Evolutionary conservation across 2,888 invertebrate species (phyloP), one percentile per base, ranked within the genome.

Genomic region (Tyria jacobaeae): DNA sequence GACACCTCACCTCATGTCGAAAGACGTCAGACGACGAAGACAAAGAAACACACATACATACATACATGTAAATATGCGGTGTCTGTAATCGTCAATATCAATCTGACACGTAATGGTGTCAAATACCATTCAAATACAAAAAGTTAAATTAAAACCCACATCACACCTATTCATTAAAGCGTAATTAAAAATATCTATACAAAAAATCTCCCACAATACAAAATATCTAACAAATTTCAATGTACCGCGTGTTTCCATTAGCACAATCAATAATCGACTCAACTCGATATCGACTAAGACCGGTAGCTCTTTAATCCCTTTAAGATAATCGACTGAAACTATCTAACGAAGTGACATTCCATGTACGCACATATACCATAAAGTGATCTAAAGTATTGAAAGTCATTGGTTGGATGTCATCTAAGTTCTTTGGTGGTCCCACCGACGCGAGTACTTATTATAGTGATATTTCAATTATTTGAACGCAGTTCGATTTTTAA

Each of bases 271-370:
- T 75, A 77, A 75, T 75, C 75, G 69, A 65, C 61, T 75, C 75
- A 75, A 75, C 47, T 72, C 67, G 58, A 60, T 58, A 70, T 73
- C 63, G 62, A 58, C 62, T 67, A 89, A 89, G 86, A 90, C 90
- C 88, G 87, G 90, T 90, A 90, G 89, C 89, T 70, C 76, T 79
- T 64, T 84, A 85, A 87, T 86, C 85, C 87, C 82, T 87, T 89
- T 87, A 87, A 90, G 90, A 90, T 91, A 87, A 84, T 70, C 74
- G 61, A 69, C 68, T 73, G 74, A 73, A 66, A 71, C 71, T 73
- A 78, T 78, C 76, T 74, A 79, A 75, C 79, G 75, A 84, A 92
- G 90, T 91, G 89, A 85, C 90, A 91, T 92, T 91, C 89, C 91
- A 69, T 90, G 91, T 91, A 83, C 74, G 78, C 82, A 83, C 80